These are phyloP conservation scores for Melinaea menophilus DNA, from an alignment of 2,888 invertebrate genomes.

Conservation along the genomic window DNA sequence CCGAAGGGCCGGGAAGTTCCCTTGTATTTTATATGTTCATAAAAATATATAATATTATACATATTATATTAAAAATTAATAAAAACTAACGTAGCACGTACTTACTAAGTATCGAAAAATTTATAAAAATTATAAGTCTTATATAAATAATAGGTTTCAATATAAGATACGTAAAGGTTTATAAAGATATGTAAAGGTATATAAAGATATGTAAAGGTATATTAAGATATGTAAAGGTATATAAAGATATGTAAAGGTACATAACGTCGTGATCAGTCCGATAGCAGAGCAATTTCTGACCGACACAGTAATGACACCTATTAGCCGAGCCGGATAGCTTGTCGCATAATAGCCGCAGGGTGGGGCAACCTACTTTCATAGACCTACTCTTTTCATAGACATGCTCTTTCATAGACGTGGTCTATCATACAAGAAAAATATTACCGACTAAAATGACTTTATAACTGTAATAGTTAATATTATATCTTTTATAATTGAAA, in stretches of 20 bases:
- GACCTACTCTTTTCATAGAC: neutral
- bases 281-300: constrained; percentile 76
- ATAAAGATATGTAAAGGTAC: constrained; percentile 75
- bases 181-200: neutral
- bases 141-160: neutral
- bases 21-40: too few species aligned
- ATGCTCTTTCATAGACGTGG: constrained; percentile 21
- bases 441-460: constrained; percentile 15
- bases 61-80: too few species aligned
- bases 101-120: too few species aligned
- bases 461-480: neutral
- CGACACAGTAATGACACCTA: constrained; percentile 76
- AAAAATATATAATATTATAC: too few species aligned
- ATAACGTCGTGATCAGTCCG: constrained; percentile 70
- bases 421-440: constrained; percentile 20
- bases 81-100: too few species aligned
- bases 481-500: too few species aligned
- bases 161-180: neutral
- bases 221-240: constrained; percentile 49
- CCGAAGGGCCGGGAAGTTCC: too few species aligned
- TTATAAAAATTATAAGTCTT: too few species aligned
- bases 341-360: constrained; percentile 60
- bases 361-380: constrained; percentile 57
- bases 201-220: constrained; percentile 26
- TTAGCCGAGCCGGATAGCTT: constrained; percentile 64